Conservation (phyloP, 2,113 vertebrate species). For the Salvelinus alpinus region DNA sequence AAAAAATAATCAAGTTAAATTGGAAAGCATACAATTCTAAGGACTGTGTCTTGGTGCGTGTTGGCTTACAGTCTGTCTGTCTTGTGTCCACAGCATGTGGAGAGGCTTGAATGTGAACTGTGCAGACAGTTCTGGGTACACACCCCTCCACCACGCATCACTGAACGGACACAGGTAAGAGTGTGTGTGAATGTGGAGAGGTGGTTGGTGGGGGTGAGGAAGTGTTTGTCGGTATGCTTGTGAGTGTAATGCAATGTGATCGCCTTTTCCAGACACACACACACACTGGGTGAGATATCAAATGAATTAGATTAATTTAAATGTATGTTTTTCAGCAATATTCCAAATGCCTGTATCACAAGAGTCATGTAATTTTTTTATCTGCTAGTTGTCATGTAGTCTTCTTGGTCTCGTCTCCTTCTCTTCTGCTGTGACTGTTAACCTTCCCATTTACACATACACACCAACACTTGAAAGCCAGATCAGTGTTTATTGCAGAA, state of each 20-base stretch:
- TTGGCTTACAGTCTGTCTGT: conserved; percentile 33
- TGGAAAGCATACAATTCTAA: background rate
- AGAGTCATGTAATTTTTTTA: too few relatives aligned
- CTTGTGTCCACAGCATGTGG: conserved; percentile 88
- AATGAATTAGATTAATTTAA: too few relatives aligned
- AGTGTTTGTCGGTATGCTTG: background rate
- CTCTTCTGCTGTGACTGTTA: too few relatives aligned
- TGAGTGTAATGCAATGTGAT: background rate
- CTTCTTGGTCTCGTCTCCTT: too few relatives aligned
- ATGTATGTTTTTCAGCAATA: too few relatives aligned
- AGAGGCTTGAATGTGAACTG: conserved; percentile 94
- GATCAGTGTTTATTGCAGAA: too few relatives aligned
- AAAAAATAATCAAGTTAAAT: background rate
- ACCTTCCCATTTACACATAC: too few relatives aligned
- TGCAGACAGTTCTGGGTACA: conserved; percentile 92
- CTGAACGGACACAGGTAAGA: conserved; percentile 94
- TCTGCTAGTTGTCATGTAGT: too few relatives aligned
- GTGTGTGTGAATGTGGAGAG: background rate
- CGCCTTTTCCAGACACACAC: background rate
- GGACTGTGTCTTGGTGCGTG: background rate
- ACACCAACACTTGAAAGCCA: too few relatives aligned
- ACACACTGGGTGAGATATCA: too few relatives aligned
- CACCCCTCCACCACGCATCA: conserved; percentile 89
- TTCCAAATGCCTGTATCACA: too few relatives aligned
- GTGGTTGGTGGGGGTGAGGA: background rate